Evolutionary conservation across 1,140 invertebrate genomes (phyloP), one percentile per base, ranked within the genome.

Genomic region (Drosophila melanogaster): DNA sequence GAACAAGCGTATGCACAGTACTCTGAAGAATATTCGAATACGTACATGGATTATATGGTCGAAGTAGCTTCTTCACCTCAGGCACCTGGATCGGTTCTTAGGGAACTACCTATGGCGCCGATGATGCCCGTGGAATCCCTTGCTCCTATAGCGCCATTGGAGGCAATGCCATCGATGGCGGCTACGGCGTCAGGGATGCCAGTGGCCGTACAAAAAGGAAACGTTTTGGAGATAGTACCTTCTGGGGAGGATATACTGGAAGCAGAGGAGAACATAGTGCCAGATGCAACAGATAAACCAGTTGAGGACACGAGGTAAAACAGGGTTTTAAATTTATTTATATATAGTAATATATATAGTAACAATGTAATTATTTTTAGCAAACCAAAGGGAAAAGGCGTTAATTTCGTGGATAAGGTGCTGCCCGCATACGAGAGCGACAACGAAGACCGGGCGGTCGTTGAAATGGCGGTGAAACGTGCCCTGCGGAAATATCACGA

Each of bases 141-240:
- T 7, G 41, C 8, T 3, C 50, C 90, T 0, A 85, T 91, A 22
- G 85, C 83, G 1, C 69, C 74, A 17, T 55, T 35, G 44, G 71
- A 72, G 2, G 15, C 69, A 1, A 43, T 43, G 4, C 44, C 56
- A 26, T 40, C 75, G 6, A 17, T 53, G 12, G 7, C 12, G 3
- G 46, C 85, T 0, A 77, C 90, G 24, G 80, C 86, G 1, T 70
- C 74, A 24, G 26, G 50, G 12, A 10, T n/a, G 3, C 50, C 90
- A 0, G 87, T 92, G 37, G 89, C 89, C 2, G 91, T 92, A 12
- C 91, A 91, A 19, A 92, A 92, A 43, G 91, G 91, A 1, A 92
- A 92, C 55, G 91, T 92, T 0, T 41, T 92, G 50, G 91, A 92
- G 66, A 92, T 92, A 35, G 91, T 92, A 12, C 91, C 91, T n/a